Percentiles rank a stretch among this genome's conserved stretches.
Evolutionary conservation across 1,140 invertebrate species (phyloP).

Genomic region (Eulimnadia texana): DNA sequence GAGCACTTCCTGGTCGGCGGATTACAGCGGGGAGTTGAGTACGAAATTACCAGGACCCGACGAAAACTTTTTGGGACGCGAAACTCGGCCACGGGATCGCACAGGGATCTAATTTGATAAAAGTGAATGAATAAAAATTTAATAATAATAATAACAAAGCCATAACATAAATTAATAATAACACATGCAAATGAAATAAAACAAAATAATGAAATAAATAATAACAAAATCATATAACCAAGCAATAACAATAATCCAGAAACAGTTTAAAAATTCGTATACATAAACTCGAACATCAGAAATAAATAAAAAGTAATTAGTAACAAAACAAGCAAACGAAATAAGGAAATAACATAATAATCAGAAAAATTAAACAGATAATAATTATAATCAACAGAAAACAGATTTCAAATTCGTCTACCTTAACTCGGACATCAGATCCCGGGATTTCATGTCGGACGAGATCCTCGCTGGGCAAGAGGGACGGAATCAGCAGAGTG

Average conservation of each 20-base stretch:
- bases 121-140: no score
- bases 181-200: no score
- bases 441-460: conserved; percentile 35
- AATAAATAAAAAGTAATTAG: no score
- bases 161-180: no score
- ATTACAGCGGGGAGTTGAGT: not conserved
- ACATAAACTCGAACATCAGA: no score
- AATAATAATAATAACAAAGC: no score
- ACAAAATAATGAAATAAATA: no score
- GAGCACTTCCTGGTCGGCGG: not conserved
- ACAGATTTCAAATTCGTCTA: conserved; percentile 5
- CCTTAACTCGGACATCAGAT: conserved; percentile 28
- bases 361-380: not conserved
- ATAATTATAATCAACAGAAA: conserved; percentile 29
- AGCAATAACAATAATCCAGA: no score
- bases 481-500: conserved; percentile 77
- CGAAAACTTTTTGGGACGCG: conserved; percentile 39
- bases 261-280: no score
- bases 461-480: conserved; percentile 70
- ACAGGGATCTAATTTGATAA: conserved; percentile 51
- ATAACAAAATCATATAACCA: no score
- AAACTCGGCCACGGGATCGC: conserved; percentile 50
- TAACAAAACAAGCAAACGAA: no score
- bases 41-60: not conserved
- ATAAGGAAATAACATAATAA: no score